A percentile compares a stretch with the other conserved stretches of the same genome.
Conservation (phyloP, 2,888 invertebrate species). For the Micropterix aruncella region DNA sequence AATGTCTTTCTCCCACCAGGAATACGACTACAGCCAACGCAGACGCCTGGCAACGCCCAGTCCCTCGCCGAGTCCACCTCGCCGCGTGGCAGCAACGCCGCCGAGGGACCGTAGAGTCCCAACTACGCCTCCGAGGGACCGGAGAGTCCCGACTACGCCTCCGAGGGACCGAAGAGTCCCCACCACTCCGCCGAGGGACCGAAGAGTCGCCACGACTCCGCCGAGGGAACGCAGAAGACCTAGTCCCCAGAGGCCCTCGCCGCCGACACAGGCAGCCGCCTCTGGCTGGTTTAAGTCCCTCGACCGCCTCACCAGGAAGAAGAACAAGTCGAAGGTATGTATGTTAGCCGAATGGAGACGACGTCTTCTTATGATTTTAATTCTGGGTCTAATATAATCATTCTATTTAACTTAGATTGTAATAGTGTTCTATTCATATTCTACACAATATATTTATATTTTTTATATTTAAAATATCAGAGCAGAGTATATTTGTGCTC, state of each 20-base stretch:
- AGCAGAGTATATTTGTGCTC: too few relatives aligned
- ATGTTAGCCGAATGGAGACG: too few relatives aligned
- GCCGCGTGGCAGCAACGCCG: slow-evolving; percentile 34
- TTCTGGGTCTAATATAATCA: too few relatives aligned
- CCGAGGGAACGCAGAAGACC: slow-evolving; percentile 16
- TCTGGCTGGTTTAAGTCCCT: slow-evolving; percentile 71
- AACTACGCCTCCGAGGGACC: slow-evolving; percentile 22
- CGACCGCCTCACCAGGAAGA: slow-evolving; percentile 58
- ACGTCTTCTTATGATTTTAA: too few relatives aligned
- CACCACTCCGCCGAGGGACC: slow-evolving; percentile 20
- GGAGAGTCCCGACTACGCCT: slow-evolving; percentile 14
- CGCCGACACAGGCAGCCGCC: slow-evolving; percentile 24
- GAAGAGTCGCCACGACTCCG: slow-evolving; percentile 18
- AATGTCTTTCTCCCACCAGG: slow-evolving; percentile 20
- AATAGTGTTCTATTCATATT: too few relatives aligned
- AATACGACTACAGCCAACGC: slow-evolving; percentile 51
- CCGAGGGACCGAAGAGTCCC: slow-evolving; percentile 39
- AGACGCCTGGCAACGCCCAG: slow-evolving; percentile 64
- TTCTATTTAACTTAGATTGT: too few relatives aligned
- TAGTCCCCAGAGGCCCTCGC: slow-evolving; percentile 25
- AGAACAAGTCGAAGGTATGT: slow-evolving; percentile 24
- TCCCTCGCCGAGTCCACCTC: slow-evolving; percentile 50
- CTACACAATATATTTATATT: too few relatives aligned
- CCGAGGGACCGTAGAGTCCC: slow-evolving; percentile 14
- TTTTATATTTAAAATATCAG: too few relatives aligned